These are phyloP conservation scores for Struthidea cinerea DNA, from an alignment of 2,113 vertebrate genomes.

Conservation along the genomic window DNA sequence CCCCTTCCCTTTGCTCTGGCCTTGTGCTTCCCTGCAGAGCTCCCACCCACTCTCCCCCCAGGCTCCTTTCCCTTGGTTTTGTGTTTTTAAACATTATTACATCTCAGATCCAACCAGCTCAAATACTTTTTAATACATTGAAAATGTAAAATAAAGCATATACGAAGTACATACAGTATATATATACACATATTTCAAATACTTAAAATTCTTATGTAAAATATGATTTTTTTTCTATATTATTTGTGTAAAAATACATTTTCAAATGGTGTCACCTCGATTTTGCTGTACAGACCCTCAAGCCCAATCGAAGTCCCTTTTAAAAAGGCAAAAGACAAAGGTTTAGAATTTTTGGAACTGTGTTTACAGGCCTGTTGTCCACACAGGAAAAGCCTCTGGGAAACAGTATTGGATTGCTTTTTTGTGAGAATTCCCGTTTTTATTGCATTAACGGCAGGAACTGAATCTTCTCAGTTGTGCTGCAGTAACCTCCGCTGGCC, in stretches of 20 bases:
- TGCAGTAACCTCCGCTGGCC: constrained; percentile 34
- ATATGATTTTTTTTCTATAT: constrained; percentile 74
- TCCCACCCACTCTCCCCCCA: not conserved
- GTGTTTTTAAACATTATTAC: not conserved
- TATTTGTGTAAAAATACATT: constrained; percentile 84
- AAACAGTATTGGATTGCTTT: constrained; percentile 52
- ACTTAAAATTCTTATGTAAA: constrained; percentile 82
- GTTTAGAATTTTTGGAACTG: constrained; percentile 55
- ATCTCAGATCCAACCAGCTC: constrained; percentile 61
- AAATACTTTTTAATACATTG: constrained; percentile 76
- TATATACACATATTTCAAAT: constrained; percentile 75
- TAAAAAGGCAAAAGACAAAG: constrained; percentile 72
- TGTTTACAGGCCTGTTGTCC: constrained; percentile 55
- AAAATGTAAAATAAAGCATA: constrained; percentile 83
- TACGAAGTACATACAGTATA: constrained; percentile 80
- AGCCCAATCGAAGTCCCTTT: constrained; percentile 76
- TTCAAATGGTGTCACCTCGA: constrained; percentile 72
- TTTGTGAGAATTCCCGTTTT: constrained; percentile 56
- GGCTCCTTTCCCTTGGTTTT: not conserved
- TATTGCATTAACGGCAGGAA: constrained; percentile 69
- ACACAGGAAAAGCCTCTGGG: constrained; percentile 30
- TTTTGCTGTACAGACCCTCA: constrained; percentile 77
- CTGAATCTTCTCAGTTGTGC: constrained; percentile 29
- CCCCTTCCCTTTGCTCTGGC: not conserved
- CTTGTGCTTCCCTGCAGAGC: not conserved